Evolutionary conservation across 23 tunicate species (phyloP), one percentile per base, ranked within the genome.

Genomic region (Styela clava): DNA sequence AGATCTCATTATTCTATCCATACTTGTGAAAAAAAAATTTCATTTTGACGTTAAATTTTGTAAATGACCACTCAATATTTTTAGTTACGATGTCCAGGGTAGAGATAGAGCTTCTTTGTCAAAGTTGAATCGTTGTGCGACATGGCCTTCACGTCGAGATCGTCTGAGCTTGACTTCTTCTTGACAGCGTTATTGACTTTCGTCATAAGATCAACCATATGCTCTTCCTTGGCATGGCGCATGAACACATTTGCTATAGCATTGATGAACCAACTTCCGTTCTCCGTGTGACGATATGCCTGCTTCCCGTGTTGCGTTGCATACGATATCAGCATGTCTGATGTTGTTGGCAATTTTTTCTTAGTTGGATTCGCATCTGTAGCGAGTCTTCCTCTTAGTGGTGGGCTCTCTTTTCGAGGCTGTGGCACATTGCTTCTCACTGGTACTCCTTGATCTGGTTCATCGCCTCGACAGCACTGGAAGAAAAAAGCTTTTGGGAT

Each of bases 181-280:
- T 74, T 56, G 26, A 77, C 52, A 0, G 32, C 81, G 22, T 37
- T 26, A 20, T 28, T 77, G 27, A 86, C 89, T 63, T 79, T 68
- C 51, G 79, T 86, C 64, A 86, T 69, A 67, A 86, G 34, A 34
- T 86, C 89, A 73, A 67, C 30, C 2, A 86, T 79, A 73, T 86
- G 84, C n/a, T 63, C 33, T 0, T 64, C 35, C 21, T 70, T 64
- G 9, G 89, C 84, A 7, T 80, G 33, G 44, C 63, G 24, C 67
- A 79, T 74, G 35, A 86, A 86, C 1, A 86, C 84, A 44, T 86
- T 79, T 20, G 81, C 81, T 24, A 86, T 65, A 2, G 89, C 89
- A 26, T 79, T 86, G 0, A 79, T 79, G 73, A 86, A 86, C 89
- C 89, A 86, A 22, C 72, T 33, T 29, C 82, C 82, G 56, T 78